Conservation (phyloP, 2,797 vertebrate species). For the Thaleichthys pacificus region DNA sequence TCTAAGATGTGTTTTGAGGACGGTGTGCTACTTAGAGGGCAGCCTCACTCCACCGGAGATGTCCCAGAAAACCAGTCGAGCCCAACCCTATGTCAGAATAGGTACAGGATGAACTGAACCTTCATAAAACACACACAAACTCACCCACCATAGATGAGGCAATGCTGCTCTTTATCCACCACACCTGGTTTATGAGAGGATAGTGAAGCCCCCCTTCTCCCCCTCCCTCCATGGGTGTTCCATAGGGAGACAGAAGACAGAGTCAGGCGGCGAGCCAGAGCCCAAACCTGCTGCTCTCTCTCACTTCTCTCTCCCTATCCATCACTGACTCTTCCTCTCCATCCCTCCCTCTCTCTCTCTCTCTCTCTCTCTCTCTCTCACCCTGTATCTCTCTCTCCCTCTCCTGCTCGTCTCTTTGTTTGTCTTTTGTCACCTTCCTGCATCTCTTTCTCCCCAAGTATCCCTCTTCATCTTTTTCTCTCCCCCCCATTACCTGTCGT, state of each 20-base stretch:
- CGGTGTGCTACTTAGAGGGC: constrained; percentile 25
- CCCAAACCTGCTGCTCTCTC: neutral
- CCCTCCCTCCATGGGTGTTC: constrained; percentile 34
- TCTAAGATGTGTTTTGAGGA: constrained; percentile 22
- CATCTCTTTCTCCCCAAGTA: neutral
- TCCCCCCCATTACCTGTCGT: neutral
- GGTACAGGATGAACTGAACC: constrained; percentile 39
- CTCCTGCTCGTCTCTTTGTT: constrained; percentile 3
- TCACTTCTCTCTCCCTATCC: too few relatives aligned
- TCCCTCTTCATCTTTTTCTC: neutral
- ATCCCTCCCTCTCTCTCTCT: constrained; percentile 6
- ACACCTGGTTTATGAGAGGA: constrained; percentile 48
- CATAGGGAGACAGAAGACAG: constrained; percentile 42
- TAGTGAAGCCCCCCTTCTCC: constrained; percentile 11
- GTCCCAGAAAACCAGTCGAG: constrained; percentile 55
- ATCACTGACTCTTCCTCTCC: neutral
- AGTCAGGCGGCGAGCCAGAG: constrained; percentile 25
- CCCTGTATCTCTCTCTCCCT: constrained; percentile 7
- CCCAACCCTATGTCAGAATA: constrained; percentile 38
- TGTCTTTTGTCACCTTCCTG: neutral
- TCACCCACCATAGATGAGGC: neutral
- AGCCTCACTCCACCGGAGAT: constrained; percentile 28
- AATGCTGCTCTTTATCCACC: constrained; percentile 19
- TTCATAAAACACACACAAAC: neutral
- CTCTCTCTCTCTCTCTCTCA: neutral